These are phyloP conservation scores for Dinomys branickii DNA, from an alignment of 2,113 vertebrate genomes.

Conservation along the genomic window DNA sequence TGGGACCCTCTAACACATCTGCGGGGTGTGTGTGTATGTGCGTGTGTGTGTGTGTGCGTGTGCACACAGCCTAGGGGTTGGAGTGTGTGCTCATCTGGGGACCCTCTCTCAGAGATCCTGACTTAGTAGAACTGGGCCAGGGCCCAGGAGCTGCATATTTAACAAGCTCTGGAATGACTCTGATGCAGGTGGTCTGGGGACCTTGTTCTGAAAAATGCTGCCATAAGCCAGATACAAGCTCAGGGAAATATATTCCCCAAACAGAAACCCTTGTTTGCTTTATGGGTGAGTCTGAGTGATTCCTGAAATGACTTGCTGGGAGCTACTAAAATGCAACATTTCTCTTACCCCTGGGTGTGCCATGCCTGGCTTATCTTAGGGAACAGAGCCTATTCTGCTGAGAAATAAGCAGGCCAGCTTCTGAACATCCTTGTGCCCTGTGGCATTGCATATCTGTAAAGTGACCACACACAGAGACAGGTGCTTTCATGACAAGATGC, in stretches of 20 bases:
- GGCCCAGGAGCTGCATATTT: constrained; percentile 17
- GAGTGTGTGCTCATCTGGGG: background rate
- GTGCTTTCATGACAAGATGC: rapidly evolving
- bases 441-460: rapidly evolving
- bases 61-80: background rate
- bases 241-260: background rate
- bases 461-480: background rate
- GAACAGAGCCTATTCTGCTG: background rate
- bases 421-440: background rate
- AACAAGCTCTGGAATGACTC: constrained; percentile 42
- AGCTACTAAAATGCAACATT: background rate
- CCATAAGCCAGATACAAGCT: background rate
- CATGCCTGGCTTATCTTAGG: background rate
- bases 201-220: background rate
- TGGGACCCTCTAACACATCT: background rate
- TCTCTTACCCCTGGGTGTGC: background rate
- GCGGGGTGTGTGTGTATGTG: rapidly evolving
- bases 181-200: background rate
- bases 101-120: background rate
- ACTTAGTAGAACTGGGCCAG: background rate
- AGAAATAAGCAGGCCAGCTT: background rate
- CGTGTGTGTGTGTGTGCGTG: rapidly evolving
- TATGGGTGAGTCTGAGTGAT: background rate
- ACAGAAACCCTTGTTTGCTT: background rate
- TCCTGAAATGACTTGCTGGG: background rate